Percentiles rank a stretch among this genome's conserved stretches.
These are phyloP conservation scores for Petrocephalus schoutedeni DNA, from an alignment of 2,797 vertebrate species.

Conservation along the genomic window DNA sequence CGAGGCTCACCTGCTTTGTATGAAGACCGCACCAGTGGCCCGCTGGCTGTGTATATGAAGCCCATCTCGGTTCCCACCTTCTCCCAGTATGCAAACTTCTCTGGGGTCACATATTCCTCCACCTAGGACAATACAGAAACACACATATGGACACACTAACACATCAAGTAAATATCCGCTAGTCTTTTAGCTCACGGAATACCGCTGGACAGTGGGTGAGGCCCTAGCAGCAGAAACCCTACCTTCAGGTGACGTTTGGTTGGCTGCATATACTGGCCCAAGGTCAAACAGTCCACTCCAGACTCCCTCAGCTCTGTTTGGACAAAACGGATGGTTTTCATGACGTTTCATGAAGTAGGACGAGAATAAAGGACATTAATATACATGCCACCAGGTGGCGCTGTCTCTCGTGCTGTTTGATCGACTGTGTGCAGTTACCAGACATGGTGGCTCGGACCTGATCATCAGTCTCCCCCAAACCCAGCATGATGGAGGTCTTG, in stretches of 20 bases:
- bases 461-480: slow-evolving; percentile 81
- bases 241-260: slow-evolving; percentile 96
- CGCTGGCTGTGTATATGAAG: slow-evolving; percentile 89
- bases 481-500: slow-evolving; percentile 95
- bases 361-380: background rate
- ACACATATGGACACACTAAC: background rate
- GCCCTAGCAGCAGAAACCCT: background rate
- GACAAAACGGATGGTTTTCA: slow-evolving; percentile 11
- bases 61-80: slow-evolving; percentile 86
- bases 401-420: background rate
- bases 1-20: slow-evolving; percentile 88
- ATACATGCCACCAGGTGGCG: background rate
- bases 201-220: background rate
- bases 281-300: slow-evolving; percentile 85
- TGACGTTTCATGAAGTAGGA: background rate
- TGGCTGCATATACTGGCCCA: slow-evolving; percentile 98
- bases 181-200: background rate
- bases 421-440: slow-evolving; percentile 52
- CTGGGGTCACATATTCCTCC: slow-evolving; percentile 89
- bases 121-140: slow-evolving; percentile 61
- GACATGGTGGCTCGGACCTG: slow-evolving; percentile 74
- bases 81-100: slow-evolving; percentile 92
- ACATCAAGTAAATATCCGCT: background rate
- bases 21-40: slow-evolving; percentile 93
- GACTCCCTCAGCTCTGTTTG: slow-evolving; percentile 76